Percentiles rank a stretch among this genome's conserved stretches.
These are phyloP conservation scores for Siderastrea siderea DNA, from an alignment of 92 coral and sea anemone genomes.

Conservation along the genomic window DNA sequence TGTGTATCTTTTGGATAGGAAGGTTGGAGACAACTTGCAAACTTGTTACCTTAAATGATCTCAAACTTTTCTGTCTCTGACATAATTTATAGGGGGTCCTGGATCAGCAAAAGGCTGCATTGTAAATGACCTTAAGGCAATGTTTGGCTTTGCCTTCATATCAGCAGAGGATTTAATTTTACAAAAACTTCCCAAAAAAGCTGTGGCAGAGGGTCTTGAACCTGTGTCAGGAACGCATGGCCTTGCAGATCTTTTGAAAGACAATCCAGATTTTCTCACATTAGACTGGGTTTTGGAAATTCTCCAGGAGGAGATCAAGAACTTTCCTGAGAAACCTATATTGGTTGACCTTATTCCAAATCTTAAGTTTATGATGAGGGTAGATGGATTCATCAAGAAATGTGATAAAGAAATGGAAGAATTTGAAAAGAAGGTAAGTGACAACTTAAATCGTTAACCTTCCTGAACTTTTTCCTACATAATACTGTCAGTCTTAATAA, in stretches of 20 bases:
- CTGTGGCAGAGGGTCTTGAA: conserved; percentile 51
- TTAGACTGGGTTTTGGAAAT: conserved; percentile 82
- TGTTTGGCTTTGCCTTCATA: conserved; percentile 89
- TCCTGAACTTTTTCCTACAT: too few species aligned
- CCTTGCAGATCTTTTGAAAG: conserved; percentile 61
- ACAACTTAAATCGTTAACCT: too few species aligned
- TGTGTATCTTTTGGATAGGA: too few species aligned
- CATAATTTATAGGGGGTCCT: conserved; percentile 80
- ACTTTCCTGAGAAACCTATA: conserved; percentile 72
- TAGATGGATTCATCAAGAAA: conserved; percentile 78
- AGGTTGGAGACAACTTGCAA: too few species aligned
- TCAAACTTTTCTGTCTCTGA: neutral
- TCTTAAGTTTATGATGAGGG: conserved; percentile 84
- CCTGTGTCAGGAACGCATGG: conserved; percentile 76
- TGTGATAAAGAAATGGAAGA: conserved; percentile 86
- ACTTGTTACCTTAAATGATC: too few species aligned
- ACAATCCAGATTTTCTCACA: conserved; percentile 71
- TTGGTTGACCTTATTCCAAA: conserved; percentile 89
- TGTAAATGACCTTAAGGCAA: conserved; percentile 78
- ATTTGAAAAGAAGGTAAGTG: conserved; percentile 83
- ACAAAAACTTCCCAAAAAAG: conserved; percentile 72
- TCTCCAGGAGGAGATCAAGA: conserved; percentile 74
- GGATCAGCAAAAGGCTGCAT: conserved; percentile 90
- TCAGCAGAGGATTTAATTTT: conserved; percentile 88
- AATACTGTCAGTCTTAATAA: neutral